These are phyloP conservation scores for Tauraco erythrolophus DNA, from an alignment of 2,113 vertebrate genomes.

Conservation along the genomic window DNA sequence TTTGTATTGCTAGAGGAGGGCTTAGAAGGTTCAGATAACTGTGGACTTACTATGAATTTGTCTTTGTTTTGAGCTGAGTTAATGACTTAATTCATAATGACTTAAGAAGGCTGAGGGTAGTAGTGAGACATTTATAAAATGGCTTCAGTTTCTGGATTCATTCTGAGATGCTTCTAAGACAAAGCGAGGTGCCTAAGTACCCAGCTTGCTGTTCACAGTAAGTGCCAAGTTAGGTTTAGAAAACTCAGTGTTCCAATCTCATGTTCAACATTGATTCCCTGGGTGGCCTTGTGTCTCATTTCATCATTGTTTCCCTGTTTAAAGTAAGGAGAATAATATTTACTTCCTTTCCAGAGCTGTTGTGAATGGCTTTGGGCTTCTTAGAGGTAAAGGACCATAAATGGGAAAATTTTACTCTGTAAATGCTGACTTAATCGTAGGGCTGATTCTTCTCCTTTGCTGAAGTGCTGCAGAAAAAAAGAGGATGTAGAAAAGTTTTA, in stretches of 20 bases:
- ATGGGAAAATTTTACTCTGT: background rate
- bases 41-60: background rate
- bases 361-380: background rate
- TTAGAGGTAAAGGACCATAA: background rate
- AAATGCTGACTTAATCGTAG: background rate
- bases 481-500: background rate
- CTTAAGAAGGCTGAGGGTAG: background rate
- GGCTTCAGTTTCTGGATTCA: background rate
- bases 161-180: background rate
- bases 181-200: background rate
- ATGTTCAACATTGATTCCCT: background rate
- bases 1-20: background rate
- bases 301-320: background rate
- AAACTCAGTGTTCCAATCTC: background rate
- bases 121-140: background rate
- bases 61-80: background rate
- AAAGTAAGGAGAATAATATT: background rate
- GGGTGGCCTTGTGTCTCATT: background rate
- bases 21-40: background rate
- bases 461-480: background rate
- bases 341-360: conserved; percentile 20
- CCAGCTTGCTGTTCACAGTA: background rate
- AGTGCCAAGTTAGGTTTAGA: background rate
- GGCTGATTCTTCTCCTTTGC: background rate
- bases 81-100: background rate